Evolutionary conservation across 2,797 vertebrate species (phyloP).

Genomic region (Denticeps clupeoides): DNA sequence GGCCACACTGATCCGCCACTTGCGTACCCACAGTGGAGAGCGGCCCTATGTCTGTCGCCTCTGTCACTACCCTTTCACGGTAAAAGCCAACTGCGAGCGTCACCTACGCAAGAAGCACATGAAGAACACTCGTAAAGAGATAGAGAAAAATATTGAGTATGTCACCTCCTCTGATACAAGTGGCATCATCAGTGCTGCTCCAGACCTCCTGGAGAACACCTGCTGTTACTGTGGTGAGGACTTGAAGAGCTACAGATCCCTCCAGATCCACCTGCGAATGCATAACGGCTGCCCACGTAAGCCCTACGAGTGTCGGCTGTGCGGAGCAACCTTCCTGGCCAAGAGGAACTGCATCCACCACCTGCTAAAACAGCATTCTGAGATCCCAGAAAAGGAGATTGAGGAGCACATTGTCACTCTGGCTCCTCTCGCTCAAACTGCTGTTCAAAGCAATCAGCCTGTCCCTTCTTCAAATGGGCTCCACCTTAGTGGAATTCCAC

Average conservation of each 20-base stretch:
- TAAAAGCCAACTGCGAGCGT: conserved; percentile 96
- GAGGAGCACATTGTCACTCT: conserved; percentile 77
- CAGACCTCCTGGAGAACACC: conserved; percentile 69
- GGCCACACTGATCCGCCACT: conserved; percentile 86
- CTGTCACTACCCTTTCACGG: conserved; percentile 95
- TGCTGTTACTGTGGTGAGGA: conserved; percentile 85
- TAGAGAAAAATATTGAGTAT: conserved; percentile 93
- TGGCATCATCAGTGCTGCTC: conserved; percentile 43
- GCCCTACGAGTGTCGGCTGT: conserved; percentile 86
- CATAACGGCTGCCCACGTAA: conserved; percentile 87
- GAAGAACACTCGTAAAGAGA: conserved; percentile 90
- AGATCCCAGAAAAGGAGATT: conserved; percentile 82
- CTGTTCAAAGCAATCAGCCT: conserved; percentile 28
- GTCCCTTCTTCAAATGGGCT: conserved; percentile 62
- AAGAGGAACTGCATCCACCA: conserved; percentile 94
- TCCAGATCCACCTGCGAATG: conserved; percentile 86
- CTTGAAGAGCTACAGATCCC: conserved; percentile 78
- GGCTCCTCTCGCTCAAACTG: conserved; percentile 40
- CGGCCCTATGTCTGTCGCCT: conserved; percentile 91
- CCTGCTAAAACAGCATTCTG: conserved; percentile 86
- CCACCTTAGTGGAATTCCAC: conserved; percentile 35
- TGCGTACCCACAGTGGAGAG: conserved; percentile 91
- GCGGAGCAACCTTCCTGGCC: conserved; percentile 79
- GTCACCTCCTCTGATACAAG: conserved; percentile 59
- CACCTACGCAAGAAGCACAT: conserved; percentile 94